Evolutionary conservation across 2,797 vertebrate genomes (phyloP), one percentile per base, ranked within the genome.

Genomic region (Taenioides sp.): DNA sequence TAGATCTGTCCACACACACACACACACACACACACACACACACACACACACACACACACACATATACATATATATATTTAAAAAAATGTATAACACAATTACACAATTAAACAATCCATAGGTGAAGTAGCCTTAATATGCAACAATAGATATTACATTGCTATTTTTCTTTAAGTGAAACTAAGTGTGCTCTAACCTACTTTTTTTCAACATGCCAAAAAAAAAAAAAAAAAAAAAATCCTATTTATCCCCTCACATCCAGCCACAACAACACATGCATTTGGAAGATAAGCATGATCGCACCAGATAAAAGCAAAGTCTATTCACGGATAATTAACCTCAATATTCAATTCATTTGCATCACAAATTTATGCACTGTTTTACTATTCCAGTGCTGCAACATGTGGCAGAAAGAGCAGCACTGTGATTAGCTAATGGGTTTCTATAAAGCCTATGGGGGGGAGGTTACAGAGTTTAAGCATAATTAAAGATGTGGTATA

Each of bases 261-360:
- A 23, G 43, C 40, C 22, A 25, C 18, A 65, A 49, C 23, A 49
- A 18, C 47, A 66, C 65, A 31, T 52, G 47, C 25, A 31, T 49
- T 65, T 65, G 25, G 25, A 11, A 66, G 65, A 66, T 66, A 52
- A 66, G 65, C 65, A 5, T 25, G 47, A 66, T 66, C 27, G 25
- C 65, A n/a, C 7, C 7, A 52, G 65, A 66, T 66, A 66, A 66
- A 66, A 66, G 47, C 47, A 20, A 50, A 65, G 18, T 28, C 65
- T 66, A 50, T 28, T 66, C 65, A 66, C 23, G 25, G 47, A 66
- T 66, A 66, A 66, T 66, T 66, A 66, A 52, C 65, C 47, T 31
- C 47, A 28, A 52, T 28, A 52, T 66, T 66, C 23, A 50, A 50
- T 65, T 49, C 16, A 65, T 65, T 49, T 65, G 63, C 40, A 65